These are phyloP conservation scores for Aphelenchoides fujianensis DNA, from an alignment of 1,140 invertebrate genomes.

Conservation along the genomic window DNA sequence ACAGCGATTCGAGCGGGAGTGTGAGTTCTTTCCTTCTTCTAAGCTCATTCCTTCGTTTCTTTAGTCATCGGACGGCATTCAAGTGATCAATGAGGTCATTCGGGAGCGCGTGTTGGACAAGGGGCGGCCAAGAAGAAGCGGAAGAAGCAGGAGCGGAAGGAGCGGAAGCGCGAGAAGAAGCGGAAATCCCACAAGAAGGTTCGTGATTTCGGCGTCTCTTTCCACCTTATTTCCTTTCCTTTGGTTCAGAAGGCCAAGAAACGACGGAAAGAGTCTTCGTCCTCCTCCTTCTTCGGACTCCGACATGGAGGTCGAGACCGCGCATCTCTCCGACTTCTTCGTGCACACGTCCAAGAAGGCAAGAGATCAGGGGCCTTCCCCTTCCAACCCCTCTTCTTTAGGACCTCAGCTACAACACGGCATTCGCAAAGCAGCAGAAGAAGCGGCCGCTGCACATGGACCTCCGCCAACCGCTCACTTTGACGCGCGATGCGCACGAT, in stretches of 20 bases:
- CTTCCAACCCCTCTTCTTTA: too few relatives aligned
- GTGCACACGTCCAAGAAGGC: not conserved
- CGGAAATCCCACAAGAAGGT: conserved; percentile 17
- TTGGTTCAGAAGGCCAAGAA: conserved; percentile 8
- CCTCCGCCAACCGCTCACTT: not conserved
- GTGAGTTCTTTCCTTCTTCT: too few relatives aligned
- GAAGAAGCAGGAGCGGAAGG: too few relatives aligned
- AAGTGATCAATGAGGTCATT: too few relatives aligned
- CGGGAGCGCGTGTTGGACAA: too few relatives aligned
- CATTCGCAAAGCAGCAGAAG: not conserved
- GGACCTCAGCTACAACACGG: not conserved
- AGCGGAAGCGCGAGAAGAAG: conserved; percentile 11
- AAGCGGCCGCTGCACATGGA: not conserved
- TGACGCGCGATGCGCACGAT: not conserved
- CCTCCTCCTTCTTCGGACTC: not conserved
- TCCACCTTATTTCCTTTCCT: not conserved
- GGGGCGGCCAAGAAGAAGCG: too few relatives aligned
- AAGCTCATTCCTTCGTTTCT: too few relatives aligned
- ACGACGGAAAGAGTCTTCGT: conserved; percentile 8
- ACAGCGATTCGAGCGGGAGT: too few relatives aligned
- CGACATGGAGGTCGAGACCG: not conserved
- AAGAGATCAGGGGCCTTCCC: too few relatives aligned
- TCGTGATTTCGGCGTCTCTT: not conserved
- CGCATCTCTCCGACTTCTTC: not conserved
- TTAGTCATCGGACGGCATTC: too few relatives aligned